phyloP scores from a whole-genome alignment of 2,888 invertebrate genomes.

The Cheilosia soror region DNA sequence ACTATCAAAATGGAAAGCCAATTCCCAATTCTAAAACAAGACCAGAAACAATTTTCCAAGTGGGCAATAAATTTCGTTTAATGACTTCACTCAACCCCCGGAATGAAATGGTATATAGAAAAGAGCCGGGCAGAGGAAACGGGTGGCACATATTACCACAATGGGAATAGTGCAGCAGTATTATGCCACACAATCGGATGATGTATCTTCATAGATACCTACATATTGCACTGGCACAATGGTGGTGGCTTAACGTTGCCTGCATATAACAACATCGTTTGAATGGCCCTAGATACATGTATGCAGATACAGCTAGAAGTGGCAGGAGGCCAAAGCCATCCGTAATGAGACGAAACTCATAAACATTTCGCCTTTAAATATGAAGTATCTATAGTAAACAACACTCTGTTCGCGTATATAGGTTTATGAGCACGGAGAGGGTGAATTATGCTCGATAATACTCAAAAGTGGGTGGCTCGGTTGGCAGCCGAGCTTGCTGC shows the following conservation, averaged over 20 bases:
- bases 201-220: constrained; percentile 52
- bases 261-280: constrained; percentile 25
- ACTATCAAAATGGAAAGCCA: constrained; percentile 64
- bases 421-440: constrained; percentile 50
- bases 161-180: constrained; percentile 9
- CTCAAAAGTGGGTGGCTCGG: constrained; percentile 16
- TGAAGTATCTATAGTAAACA: constrained; percentile 44
- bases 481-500: constrained; percentile 1
- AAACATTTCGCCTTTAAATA: constrained; percentile 70
- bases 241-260: constrained; percentile 18
- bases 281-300: constrained; percentile 40
- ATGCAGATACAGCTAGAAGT: constrained; percentile 16
- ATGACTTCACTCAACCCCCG: constrained; percentile 53
- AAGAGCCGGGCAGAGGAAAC: neutral
- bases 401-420: neutral
- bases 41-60: constrained; percentile 74
- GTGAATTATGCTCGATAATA: constrained; percentile 30
- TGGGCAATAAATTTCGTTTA: constrained; percentile 71
- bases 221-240: neutral
- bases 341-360: constrained; percentile 68
- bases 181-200: constrained; percentile 54
- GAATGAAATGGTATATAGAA: neutral
- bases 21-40: constrained; percentile 67
- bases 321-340: constrained; percentile 62
- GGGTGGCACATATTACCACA: neutral